Conservation (phyloP, 1,140 invertebrate species). For the Plutomurus gul region DNA sequence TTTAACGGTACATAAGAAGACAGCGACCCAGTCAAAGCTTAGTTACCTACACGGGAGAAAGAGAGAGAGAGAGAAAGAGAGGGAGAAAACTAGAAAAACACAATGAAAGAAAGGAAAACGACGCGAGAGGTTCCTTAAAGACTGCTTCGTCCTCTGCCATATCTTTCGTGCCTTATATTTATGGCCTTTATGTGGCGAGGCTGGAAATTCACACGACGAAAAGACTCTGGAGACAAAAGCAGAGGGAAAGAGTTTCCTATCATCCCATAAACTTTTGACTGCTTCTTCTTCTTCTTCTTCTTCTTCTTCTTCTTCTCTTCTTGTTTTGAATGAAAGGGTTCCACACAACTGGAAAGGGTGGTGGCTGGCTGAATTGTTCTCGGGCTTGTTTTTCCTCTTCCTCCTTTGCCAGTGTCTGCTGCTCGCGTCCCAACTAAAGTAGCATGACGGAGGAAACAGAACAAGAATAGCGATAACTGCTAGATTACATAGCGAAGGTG, state of each 20-base stretch:
- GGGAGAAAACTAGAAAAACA: not conserved
- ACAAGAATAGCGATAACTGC: no score
- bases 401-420: not conserved
- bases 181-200: constrained; percentile 1
- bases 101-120: not conserved
- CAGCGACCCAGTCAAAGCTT: not conserved
- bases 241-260: not conserved
- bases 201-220: constrained; percentile 1
- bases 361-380: not conserved
- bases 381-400: not conserved
- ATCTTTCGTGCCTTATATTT: not conserved
- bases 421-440: no score
- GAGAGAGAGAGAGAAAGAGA: not conserved
- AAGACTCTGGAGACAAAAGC: not conserved
- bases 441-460: no score
- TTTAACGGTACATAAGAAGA: not conserved
- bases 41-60: not conserved
- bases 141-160: not conserved
- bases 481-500: no score
- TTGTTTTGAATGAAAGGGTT: not conserved
- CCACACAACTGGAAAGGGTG: not conserved
- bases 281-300: no score
- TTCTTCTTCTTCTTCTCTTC: not conserved
- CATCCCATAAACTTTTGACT: constrained; percentile 5
- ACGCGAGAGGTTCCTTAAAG: not conserved